Evolutionary conservation across 2,888 invertebrate genomes (phyloP).

Genomic region (Orthosia gracilis): DNA sequence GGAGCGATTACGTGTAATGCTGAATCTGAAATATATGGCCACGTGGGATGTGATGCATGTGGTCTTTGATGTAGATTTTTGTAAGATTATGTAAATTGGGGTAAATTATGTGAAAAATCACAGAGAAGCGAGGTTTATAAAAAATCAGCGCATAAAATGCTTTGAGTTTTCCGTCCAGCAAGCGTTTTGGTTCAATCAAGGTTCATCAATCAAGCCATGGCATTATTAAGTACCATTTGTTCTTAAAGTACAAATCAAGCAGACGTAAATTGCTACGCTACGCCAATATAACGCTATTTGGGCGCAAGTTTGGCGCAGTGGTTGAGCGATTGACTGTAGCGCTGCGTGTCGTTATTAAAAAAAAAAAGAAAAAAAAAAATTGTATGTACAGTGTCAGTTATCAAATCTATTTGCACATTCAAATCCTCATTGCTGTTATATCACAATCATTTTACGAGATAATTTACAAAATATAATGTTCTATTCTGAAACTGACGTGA

Average conservation of each 20-base stretch:
- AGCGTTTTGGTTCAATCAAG: background rate
- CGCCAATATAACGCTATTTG: too few relatives aligned
- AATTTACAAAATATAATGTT: constrained; percentile 34
- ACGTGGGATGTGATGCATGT: constrained; percentile 46
- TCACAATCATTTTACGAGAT: constrained; percentile 26
- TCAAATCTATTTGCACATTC: constrained; percentile 2
- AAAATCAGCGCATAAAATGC: background rate
- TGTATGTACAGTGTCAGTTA: background rate
- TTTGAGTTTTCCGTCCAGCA: too few relatives aligned
- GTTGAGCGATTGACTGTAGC: too few relatives aligned
- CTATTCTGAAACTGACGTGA: constrained; percentile 4
- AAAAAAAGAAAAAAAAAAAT: too few relatives aligned
- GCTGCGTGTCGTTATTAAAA: too few relatives aligned
- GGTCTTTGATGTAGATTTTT: constrained; percentile 41
- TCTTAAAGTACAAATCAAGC: too few relatives aligned
- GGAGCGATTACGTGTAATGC: constrained; percentile 10
- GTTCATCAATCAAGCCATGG: too few relatives aligned
- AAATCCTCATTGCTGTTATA: background rate
- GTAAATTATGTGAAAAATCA: background rate
- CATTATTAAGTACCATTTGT: too few relatives aligned
- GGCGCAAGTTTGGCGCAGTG: too few relatives aligned
- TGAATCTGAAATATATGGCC: constrained; percentile 28
- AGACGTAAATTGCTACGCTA: too few relatives aligned
- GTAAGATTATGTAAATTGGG: background rate
- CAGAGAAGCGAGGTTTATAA: background rate